Evolutionary conservation across 1,140 invertebrate genomes (phyloP).

Genomic region (Pogonus chalceus): DNA sequence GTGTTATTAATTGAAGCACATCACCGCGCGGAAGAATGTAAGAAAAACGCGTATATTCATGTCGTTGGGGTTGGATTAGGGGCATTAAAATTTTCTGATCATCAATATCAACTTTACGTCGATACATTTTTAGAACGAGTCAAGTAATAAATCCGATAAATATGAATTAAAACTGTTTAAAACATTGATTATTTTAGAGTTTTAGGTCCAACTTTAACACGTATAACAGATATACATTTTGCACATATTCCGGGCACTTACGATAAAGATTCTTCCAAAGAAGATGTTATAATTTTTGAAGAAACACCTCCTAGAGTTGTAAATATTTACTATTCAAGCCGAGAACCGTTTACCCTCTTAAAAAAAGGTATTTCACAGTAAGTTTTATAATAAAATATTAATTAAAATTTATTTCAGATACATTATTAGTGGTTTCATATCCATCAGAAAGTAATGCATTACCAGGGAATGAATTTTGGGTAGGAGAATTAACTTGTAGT

Average conservation of each 20-base stretch:
- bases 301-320: conserved; percentile 29
- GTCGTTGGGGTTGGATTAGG: conserved; percentile 32
- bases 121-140: background rate
- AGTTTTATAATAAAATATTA: background rate
- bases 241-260: conserved; percentile 29
- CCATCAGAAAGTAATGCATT: conserved; percentile 57
- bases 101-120: background rate
- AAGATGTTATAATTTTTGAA: conserved; percentile 17
- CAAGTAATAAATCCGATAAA: no score
- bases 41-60: conserved; percentile 27
- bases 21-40: conserved; percentile 15
- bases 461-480: conserved; percentile 52
- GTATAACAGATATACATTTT: conserved; percentile 40
- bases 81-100: conserved; percentile 21
- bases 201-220: conserved; percentile 25
- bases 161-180: no score
- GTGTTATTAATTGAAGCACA: background rate
- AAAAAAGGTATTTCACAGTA: background rate
- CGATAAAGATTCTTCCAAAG: conserved; percentile 18
- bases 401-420: conserved; percentile 28
- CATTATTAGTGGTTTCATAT: conserved; percentile 51
- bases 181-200: background rate
- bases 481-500: conserved; percentile 20
- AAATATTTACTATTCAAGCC: conserved; percentile 34
- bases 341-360: conserved; percentile 36